Percentiles rank a stretch among this genome's conserved stretches.
Conservation (phyloP, 2,797 vertebrate genomes). For the Simalia tracyae region DNA sequence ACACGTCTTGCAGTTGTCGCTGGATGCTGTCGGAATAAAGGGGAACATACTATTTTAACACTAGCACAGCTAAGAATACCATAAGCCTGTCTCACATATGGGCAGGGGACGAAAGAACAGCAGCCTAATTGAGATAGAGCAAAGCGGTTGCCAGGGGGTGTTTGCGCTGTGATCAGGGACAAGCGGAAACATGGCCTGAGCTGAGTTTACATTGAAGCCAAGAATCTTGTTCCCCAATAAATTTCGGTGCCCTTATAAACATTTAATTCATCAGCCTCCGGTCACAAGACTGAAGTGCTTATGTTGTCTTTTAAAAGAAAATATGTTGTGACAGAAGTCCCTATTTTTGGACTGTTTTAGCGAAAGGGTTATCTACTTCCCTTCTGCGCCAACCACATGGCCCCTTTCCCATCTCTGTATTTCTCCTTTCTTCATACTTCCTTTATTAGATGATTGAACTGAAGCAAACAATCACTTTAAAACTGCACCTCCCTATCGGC, state of each 20-base stretch:
- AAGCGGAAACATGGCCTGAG: neutral
- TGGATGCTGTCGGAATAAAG: neutral
- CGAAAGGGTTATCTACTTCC: neutral
- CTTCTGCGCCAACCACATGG: neutral
- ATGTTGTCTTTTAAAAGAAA: neutral
- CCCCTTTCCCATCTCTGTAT: neutral
- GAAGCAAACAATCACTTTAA: neutral
- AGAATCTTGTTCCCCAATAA: neutral
- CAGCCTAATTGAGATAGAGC: neutral
- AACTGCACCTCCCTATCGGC: neutral
- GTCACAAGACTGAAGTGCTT: neutral
- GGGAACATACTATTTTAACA: neutral
- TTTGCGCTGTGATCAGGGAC: neutral
- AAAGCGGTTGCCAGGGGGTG: neutral
- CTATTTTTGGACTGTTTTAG: neutral
- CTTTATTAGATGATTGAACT: neutral
- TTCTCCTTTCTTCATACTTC: neutral
- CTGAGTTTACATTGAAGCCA: neutral
- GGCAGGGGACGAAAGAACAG: neutral
- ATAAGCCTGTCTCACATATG: neutral
- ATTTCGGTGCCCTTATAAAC: neutral
- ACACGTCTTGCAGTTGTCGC: neutral
- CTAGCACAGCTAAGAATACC: neutral
- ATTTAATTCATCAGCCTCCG: neutral
- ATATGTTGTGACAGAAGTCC: neutral